Conservation (phyloP, 2,888 invertebrate species). For the Drosophila birchii region DNA sequence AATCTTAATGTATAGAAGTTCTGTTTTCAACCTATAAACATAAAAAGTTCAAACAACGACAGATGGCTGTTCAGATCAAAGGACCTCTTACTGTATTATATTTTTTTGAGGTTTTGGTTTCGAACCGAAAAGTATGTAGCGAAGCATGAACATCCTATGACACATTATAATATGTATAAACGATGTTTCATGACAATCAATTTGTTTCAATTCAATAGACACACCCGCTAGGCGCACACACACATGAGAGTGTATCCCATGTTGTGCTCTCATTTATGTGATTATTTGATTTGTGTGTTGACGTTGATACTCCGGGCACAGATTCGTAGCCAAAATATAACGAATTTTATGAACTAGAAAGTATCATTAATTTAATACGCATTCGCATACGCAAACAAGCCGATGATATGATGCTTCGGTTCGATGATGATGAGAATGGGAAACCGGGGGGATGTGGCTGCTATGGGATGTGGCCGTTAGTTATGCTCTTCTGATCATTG, state of each 20-base stretch:
- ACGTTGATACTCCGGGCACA: slow-evolving; percentile 66
- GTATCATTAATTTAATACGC: slow-evolving; percentile 84
- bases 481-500: slow-evolving; percentile 73
- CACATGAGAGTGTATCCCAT: slow-evolving; percentile 14
- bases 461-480: slow-evolving; percentile 55
- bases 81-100: slow-evolving; percentile 12
- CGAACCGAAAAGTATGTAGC: slow-evolving; percentile 55
- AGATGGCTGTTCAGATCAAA: slow-evolving; percentile 6
- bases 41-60: neutral
- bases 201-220: slow-evolving; percentile 83
- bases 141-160: slow-evolving; percentile 77
- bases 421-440: slow-evolving; percentile 14
- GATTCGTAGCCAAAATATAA: slow-evolving; percentile 44
- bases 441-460: slow-evolving; percentile 2
- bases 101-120: slow-evolving; percentile 25
- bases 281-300: slow-evolving; percentile 80
- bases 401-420: slow-evolving; percentile 27
- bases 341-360: slow-evolving; percentile 84
- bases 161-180: slow-evolving; percentile 82
- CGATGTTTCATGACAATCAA: slow-evolving; percentile 83
- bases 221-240: slow-evolving; percentile 42
- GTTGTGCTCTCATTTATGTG: slow-evolving; percentile 77
- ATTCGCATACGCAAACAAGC: slow-evolving; percentile 62
- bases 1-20: neutral
- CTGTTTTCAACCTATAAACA: neutral